Base-by-base conservation (phyloP, 2,113 vertebrate species). In the Carassius auratus region DNA sequence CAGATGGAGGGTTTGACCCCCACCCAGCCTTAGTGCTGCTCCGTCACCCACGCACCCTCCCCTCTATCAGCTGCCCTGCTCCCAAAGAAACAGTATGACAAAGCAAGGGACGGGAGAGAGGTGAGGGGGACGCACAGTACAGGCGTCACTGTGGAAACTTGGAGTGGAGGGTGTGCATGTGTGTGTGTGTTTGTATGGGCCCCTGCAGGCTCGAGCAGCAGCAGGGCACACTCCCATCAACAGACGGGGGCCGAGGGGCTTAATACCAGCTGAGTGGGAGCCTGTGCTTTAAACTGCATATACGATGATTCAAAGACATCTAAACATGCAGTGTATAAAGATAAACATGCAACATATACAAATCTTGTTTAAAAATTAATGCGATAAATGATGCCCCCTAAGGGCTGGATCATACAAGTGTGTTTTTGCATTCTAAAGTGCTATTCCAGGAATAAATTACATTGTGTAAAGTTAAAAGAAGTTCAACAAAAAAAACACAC, bases 1-100 rank as follows among this genome's bases (percentile, higher is more conserved):
- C 90, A 91, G 90, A 91, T 90, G 89, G 90, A 89, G 83, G 86
- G 80, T 86, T 76, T 86, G 76, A 90, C 88, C 81, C 81, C 85
- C 87, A 84, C 85, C 86, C 87, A 89, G 84, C 73, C 86, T 81
- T 81, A 87, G 86, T 87, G 68, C 83, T 87, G 85, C 87, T 83
- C 83, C 59, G 81, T 88, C 77, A 78, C 86, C 77, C 88, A 82
- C 76, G 26, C 79, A 73, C 86, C 87, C 83, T 36, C 77, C 36
- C 33, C 61, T 87, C 84, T 45, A 83, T 90, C 89, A 90, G 87
- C 86, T 91, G 86, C 87, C 87, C 55, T 66, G 59, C 76, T 88
- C 84, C 89, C 86, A 89, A 85, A 89, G 85, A 89, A 86, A 85
- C 83, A 86, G 88, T 78, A 85, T 88, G 89, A 91, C 89, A 90